phyloP scores from a whole-genome alignment of 2,888 invertebrate genomes.

The Chaetoderma sp. region DNA sequence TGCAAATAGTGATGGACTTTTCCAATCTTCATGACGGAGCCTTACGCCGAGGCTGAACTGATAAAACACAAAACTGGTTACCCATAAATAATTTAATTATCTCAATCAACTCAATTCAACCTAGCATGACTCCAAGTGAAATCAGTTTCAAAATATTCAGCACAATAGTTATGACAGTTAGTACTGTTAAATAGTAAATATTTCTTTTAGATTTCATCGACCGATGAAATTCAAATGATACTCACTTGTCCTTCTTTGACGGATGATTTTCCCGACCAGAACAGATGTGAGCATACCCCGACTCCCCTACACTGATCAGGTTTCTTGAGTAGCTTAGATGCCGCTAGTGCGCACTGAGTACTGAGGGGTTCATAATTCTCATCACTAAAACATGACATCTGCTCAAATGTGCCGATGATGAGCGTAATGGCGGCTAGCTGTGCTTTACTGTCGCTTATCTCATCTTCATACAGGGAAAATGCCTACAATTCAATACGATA shows the following conservation, averaged over 20 bases:
- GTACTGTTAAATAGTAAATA: too few relatives aligned
- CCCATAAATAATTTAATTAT: too few relatives aligned
- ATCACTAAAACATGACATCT: slow-evolving; percentile 92
- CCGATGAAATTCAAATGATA: too few relatives aligned
- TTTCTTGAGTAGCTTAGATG: slow-evolving; percentile 95
- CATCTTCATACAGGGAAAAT: slow-evolving; percentile 97
- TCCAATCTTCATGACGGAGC: too few relatives aligned
- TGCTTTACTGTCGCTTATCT: slow-evolving; percentile 94
- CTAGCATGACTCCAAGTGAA: too few relatives aligned
- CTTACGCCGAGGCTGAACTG: too few relatives aligned
- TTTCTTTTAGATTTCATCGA: too few relatives aligned
- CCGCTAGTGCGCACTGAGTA: slow-evolving; percentile 95
- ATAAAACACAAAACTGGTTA: too few relatives aligned
- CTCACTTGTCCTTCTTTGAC: slow-evolving; percentile 51
- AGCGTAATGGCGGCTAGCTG: slow-evolving; percentile 95
- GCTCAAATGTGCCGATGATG: slow-evolving; percentile 94
- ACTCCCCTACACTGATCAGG: slow-evolving; percentile 98
- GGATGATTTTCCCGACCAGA: slow-evolving; percentile 85
- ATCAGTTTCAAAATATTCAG: too few relatives aligned
- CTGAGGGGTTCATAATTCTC: slow-evolving; percentile 97
- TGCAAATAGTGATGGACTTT: too few relatives aligned
- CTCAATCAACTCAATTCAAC: too few relatives aligned
- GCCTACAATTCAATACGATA: slow-evolving; percentile 75
- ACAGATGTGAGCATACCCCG: slow-evolving; percentile 92
- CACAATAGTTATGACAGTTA: too few relatives aligned